Evolutionary conservation across 2,113 vertebrate species (phyloP), one percentile per base, ranked within the genome.

Genomic region (Macaca mulatta): DNA sequence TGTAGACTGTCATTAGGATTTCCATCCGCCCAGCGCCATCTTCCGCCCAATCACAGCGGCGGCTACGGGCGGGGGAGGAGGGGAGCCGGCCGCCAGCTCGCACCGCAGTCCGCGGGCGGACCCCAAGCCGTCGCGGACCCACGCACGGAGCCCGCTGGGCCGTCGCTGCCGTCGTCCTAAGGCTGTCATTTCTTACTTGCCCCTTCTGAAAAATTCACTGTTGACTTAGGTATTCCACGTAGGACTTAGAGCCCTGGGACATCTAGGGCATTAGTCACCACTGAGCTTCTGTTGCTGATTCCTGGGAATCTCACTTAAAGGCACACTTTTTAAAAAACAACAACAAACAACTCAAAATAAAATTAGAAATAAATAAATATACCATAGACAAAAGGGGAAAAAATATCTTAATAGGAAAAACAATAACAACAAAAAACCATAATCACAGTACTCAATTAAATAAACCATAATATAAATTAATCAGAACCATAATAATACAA

Each of bases 1-100:
- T 99, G 98, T 99, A 99, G 99, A 99, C 99, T 99, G 99, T 99
- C 99, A 99, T 99, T 99, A 99, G 99, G 99, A 99, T 99, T 99
- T 99, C 99, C 99, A 99, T 99, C 99, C 99, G 99, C 99, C 99
- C 99, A 99, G 99, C 99, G 99, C 99, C 99, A 99, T 99, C 99
- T 99, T 99, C 99, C 98, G 99, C 99, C 98, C 98, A 98, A 98
- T 98, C 98, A 98, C 98, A 98, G 99, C 97, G 98, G 98, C 98
- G 69, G 75, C 95, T 85, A 70, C 55, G 84, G 94, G 22, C 75
- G 90, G 23, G 52, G 52, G 52, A 55, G 52, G 52, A 55, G 52
- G 52, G 18, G 52, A 55, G 52, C 52, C 52, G 52, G 52, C 6
- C 32, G 80, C 79, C 40, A 82, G 84, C 64, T 67, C 80, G 6